Percentiles rank a stretch among this genome's conserved stretches.
phyloP scores from a whole-genome alignment of 1,140 invertebrate genomes.

The Spodoptera litura region DNA sequence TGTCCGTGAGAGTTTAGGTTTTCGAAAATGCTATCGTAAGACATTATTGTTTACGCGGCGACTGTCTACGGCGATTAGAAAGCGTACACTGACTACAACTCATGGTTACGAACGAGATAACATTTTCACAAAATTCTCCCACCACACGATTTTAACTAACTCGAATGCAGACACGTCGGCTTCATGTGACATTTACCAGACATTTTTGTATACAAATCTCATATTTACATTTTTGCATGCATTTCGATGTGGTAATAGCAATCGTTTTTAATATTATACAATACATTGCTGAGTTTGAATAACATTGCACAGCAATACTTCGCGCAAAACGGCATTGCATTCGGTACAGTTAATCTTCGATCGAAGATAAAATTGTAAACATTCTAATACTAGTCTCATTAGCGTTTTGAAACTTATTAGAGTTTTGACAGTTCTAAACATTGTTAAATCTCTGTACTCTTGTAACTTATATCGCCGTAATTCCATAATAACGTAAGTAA shows the following conservation, averaged over 20 bases:
- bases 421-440: too few species aligned
- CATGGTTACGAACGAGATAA: constrained; percentile 53
- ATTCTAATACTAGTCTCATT: too few species aligned
- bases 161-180: constrained; percentile 50
- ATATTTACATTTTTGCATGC: constrained; percentile 50
- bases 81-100: constrained; percentile 69
- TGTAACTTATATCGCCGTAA: too few species aligned
- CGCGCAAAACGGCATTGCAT: neutral
- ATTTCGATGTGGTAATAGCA: neutral
- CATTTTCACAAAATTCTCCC: constrained; percentile 73
- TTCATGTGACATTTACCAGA: constrained; percentile 39
- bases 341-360: neutral
- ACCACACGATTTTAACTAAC: constrained; percentile 59
- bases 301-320: too few species aligned
- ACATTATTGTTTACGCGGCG: constrained; percentile 63
- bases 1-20: constrained; percentile 88
- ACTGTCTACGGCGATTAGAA: constrained; percentile 79
- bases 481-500: too few species aligned
- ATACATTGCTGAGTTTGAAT: neutral
- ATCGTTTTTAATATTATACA: neutral
- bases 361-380: too few species aligned
- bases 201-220: constrained; percentile 51
- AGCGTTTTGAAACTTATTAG: too few species aligned
- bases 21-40: constrained; percentile 73
- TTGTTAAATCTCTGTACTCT: too few species aligned